Evolutionary conservation across 2,888 invertebrate species (phyloP).

Genomic region (Drosophila austrosaltans): DNA sequence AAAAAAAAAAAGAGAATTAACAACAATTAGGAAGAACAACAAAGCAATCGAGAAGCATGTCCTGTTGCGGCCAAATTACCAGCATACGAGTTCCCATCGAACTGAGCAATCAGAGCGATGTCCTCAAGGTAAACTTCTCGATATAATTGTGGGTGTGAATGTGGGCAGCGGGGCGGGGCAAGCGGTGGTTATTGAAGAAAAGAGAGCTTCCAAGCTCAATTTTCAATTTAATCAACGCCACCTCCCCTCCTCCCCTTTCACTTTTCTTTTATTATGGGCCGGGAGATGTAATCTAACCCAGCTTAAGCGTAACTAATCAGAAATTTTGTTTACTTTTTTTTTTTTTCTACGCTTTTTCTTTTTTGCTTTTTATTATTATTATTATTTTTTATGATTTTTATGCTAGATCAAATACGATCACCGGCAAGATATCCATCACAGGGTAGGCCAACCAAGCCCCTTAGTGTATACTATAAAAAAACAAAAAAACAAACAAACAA

Average conservation of each 20-base stretch:
- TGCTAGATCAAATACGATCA: conserved; percentile 80
- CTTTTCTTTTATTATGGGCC: not conserved
- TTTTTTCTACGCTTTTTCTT: conserved; percentile 37
- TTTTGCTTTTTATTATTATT: conserved; percentile 39
- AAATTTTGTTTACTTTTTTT: conserved; percentile 45
- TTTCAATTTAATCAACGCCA: not conserved
- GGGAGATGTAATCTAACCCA: conserved; percentile 30
- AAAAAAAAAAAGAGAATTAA: conserved; percentile 15
- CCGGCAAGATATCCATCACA: conserved; percentile 77
- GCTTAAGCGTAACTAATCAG: conserved; percentile 56
- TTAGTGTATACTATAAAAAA: conserved; percentile 52
- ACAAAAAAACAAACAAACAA: not conserved
- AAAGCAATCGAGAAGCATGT: conserved; percentile 82
- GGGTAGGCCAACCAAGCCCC: conserved; percentile 78
- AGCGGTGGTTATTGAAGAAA: not conserved
- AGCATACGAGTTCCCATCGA: conserved; percentile 91
- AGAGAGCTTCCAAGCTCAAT: not conserved
- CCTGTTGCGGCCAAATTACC: conserved; percentile 89
- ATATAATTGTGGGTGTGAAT: not conserved
- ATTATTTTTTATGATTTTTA: not conserved
- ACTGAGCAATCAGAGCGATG: conserved; percentile 90
- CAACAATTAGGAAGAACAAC: conserved; percentile 44
- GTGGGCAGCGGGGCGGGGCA: not conserved
- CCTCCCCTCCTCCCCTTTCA: not conserved
- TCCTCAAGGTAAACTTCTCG: conserved; percentile 87